phyloP scores from a whole-genome alignment of 2,113 vertebrate species.

The Oncorhynchus masou region DNA sequence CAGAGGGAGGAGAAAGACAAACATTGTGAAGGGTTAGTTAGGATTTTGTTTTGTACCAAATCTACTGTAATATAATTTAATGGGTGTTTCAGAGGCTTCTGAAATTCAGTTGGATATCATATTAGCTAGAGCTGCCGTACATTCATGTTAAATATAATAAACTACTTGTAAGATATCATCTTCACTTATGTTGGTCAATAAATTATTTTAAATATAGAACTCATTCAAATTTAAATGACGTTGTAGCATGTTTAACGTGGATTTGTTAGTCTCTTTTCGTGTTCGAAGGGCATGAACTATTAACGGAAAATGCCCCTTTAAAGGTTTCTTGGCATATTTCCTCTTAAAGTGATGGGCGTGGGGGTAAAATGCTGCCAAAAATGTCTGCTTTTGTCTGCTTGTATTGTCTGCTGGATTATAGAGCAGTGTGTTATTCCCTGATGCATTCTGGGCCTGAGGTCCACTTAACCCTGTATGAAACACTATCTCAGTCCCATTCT shows the following conservation, averaged over 20 bases:
- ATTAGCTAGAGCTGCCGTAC: too few species aligned
- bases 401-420: constrained; percentile 16
- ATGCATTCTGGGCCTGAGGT: constrained; percentile 4
- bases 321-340: constrained; percentile 3
- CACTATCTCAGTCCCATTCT: background rate
- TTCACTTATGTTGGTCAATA: too few species aligned
- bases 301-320: background rate
- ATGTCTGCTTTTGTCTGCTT: constrained; percentile 7
- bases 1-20: background rate
- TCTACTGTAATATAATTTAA: background rate
- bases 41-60: background rate
- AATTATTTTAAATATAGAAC: too few species aligned
- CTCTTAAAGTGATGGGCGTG: background rate
- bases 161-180: too few species aligned
- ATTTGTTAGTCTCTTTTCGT: background rate
- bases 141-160: too few species aligned
- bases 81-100: background rate
- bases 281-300: background rate
- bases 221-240: too few species aligned
- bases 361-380: constrained; percentile 1
- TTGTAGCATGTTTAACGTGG: background rate
- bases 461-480: background rate
- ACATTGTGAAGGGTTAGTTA: background rate
- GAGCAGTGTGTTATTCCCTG: background rate
- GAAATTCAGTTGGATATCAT: background rate